A percentile compares a stretch with the other conserved stretches of the same genome.
Evolutionary conservation across 2,113 vertebrate genomes (phyloP).

Genomic region (Phalacrocorax aristotelis): DNA sequence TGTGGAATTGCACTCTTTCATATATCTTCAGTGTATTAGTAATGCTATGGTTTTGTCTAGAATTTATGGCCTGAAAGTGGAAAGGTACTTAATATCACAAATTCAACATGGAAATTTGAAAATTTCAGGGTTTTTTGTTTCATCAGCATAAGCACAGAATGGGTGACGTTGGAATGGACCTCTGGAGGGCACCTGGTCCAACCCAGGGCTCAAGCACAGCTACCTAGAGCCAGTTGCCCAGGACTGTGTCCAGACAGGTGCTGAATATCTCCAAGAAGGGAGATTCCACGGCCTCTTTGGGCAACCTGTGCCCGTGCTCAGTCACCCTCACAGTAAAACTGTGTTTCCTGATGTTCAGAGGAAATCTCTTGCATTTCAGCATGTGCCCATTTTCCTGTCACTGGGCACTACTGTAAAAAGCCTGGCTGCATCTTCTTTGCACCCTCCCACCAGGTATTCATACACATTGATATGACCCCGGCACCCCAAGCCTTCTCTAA

Average conservation of each 20-base stretch:
- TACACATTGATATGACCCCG: neutral
- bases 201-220: neutral
- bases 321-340: neutral
- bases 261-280: neutral
- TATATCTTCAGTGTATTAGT: neutral
- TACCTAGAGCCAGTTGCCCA: neutral
- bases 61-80: neutral
- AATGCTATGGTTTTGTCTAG: neutral
- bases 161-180: neutral
- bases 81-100: neutral
- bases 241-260: accelerated
- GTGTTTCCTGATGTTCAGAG: neutral
- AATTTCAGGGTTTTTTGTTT: neutral
- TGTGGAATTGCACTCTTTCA: neutral
- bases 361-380: neutral
- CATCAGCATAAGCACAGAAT: neutral
- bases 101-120: neutral
- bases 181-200: neutral
- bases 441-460: neutral
- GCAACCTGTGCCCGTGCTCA: accelerated
- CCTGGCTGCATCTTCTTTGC: neutral
- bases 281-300: neutral
- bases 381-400: neutral
- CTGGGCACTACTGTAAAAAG: neutral
- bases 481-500: neutral